Evolutionary conservation across 2,113 vertebrate species (phyloP), one percentile per base, ranked within the genome.

Genomic region (Butastur rufipennis): DNA sequence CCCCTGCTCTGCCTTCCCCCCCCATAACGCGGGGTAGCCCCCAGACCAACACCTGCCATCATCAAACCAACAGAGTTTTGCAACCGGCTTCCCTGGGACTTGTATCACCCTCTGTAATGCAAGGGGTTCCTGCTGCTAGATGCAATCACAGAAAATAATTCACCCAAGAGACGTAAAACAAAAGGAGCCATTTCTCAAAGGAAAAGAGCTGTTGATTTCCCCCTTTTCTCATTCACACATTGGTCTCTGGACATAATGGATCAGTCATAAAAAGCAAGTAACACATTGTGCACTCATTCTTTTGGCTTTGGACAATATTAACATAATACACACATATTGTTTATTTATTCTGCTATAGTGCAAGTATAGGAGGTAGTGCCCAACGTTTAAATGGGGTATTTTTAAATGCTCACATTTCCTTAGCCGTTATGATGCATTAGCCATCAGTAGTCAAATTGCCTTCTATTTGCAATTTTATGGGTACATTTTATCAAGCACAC

Each of bases 381-480:
- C 86, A 8, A 0, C 5, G 36, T 80, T 93, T 61, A 53, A 94
- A 93, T 81, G 89, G 92, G 88, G 47, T 53, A 7, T 82, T 91
- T 94, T 95, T 95, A 96, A 97, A 92, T 10, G 82, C 75, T 93
- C 36, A 0, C 86, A 21, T 94, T 97, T 65, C 86, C 88, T 18
- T 36, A 52, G 90, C 90, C 21, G 52, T 92, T 94, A 42, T 96
- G 96, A 97, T 96, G 94, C 83, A 96, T 95, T 94, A 95, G 91
- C 95, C 94, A 96, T 93, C 97, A 95, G 82, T 42, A 95, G 88
- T 86, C 93, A 93, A 96, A 96, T 96, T 96, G 97, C 97, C 70
- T 94, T 31, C 36, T 93, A 95, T 96, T 96, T 96, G 96, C 96
- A 96, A 88, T 96, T 96, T 97, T 96, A 97, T 97, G 92, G 94